phyloP scores from a whole-genome alignment of 2,797 vertebrate genomes.

The Hapalemur alaotrensis region DNA sequence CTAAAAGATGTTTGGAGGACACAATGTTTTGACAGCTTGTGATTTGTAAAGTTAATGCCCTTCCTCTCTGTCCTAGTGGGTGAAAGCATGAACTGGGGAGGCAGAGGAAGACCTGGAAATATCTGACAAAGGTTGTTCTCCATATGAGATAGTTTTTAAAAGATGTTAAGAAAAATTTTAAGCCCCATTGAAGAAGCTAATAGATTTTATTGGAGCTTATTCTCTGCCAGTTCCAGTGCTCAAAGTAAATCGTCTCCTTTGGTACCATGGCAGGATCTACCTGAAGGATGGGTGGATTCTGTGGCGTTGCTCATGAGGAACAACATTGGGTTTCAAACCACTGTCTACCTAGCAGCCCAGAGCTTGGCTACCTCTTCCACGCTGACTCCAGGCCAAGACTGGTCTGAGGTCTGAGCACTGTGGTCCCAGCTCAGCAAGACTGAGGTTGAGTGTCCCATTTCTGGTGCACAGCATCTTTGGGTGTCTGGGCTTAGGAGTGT shows the following conservation, averaged over 20 bases:
- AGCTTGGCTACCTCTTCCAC: not conserved
- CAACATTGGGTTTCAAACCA: not conserved
- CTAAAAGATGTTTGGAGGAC: not conserved
- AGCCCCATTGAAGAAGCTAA: not conserved
- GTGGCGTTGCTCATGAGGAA: not conserved
- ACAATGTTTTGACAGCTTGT: not conserved
- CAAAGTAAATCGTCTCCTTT: not conserved
- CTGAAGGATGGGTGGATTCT: not conserved
- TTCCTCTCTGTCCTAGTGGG: not conserved
- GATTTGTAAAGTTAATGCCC: not conserved
- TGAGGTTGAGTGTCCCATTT: not conserved
- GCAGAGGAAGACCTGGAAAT: not conserved
- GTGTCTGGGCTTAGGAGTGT: accelerated
- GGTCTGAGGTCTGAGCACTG: not conserved
- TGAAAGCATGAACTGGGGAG: not conserved
- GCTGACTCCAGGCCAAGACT: no score
- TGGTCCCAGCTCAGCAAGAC: not conserved
- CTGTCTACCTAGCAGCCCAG: not conserved
- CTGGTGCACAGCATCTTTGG: not conserved
- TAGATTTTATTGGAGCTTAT: not conserved
- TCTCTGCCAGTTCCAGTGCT: not conserved
- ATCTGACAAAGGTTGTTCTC: not conserved
- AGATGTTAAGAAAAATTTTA: not conserved
- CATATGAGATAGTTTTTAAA: not conserved
- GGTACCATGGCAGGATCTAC: accelerated